Evolutionary conservation across 2,888 invertebrate species (phyloP), one percentile per base, ranked within the genome.

Genomic region (Oscheius sp.): DNA sequence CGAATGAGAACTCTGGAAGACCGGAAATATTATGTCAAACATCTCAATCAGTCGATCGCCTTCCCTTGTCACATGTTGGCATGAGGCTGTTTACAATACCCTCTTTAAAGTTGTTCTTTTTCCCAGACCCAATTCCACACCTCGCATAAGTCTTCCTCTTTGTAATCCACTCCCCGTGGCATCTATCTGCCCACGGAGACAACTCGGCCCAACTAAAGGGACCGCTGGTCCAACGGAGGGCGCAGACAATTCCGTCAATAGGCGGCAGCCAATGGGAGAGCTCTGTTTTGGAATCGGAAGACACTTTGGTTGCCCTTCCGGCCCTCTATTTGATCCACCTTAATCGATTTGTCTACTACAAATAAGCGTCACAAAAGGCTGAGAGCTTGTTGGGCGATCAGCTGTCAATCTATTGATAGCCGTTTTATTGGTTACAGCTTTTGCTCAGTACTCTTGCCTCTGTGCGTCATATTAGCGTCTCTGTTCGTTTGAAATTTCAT

Each of bases 171-270:
- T 42, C 35, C 35, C 33, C 35, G 35, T 55, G 68, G 33, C 68
- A 55, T 53, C 68, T 68, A 55, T 55, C 68, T 21, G 35, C 10
- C 48, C 65, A 33, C 50, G 35, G 65, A 50, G 65, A 21, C 55
- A 32, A 32, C 63, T 21, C 35, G 33, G 35, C 60, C 37, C 37
- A 42, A n/a, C n/a, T 60, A 2, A 47, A 53, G 55, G 55, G 68
- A 68, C 55, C 42, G 55, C 35, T n/a, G 55, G 68, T 11, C 55
- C 55, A 37, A 35, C 68, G 42, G 68, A 68, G 68, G 55, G 68
- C 55, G 55, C 68, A 68, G 68, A 68, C 68, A 68, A 21, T 63
- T 63, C 63, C 63, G 63, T 63, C 63, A 63, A 63, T 63, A 63
- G 29, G 63, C 37, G 2, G 50, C 35, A 29, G 65, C 29, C 37